These are phyloP conservation scores for Peucedramus taeniatus DNA, from an alignment of 2,113 vertebrate genomes.

Conservation along the genomic window DNA sequence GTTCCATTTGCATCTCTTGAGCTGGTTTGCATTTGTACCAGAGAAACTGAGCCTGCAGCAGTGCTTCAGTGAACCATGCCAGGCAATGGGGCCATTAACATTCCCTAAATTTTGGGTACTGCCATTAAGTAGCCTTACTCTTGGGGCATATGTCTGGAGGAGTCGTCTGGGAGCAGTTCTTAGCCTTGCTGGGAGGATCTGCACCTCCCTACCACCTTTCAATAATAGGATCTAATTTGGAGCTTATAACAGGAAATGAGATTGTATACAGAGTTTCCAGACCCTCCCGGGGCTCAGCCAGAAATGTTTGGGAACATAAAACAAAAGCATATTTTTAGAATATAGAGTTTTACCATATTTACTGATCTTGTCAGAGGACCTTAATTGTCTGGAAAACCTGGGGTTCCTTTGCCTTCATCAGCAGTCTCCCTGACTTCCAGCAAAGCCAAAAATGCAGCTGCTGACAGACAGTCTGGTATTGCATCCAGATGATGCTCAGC, in stretches of 20 bases:
- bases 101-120: neutral
- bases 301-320: slow-evolving; percentile 41
- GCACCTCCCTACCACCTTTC: neutral
- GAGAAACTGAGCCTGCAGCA: neutral
- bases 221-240: slow-evolving; percentile 9
- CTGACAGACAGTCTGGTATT: neutral
- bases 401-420: neutral
- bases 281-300: neutral
- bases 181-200: neutral
- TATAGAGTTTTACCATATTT: slow-evolving; percentile 34
- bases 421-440: neutral
- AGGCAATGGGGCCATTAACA: neutral
- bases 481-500: neutral
- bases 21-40: neutral
- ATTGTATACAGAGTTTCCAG: slow-evolving; percentile 25
- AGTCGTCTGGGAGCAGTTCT: neutral
- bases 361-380: slow-evolving; percentile 33
- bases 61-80: neutral
- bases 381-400: slow-evolving; percentile 40
- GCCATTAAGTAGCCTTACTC: neutral
- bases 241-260: slow-evolving; percentile 20
- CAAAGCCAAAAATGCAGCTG: neutral
- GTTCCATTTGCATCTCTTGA: neutral
- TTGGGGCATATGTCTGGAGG: neutral
- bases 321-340: slow-evolving; percentile 43